Evolutionary conservation across 2,888 invertebrate species (phyloP), one percentile per base, ranked within the genome.

Genomic region (Helobdella robusta): DNA sequence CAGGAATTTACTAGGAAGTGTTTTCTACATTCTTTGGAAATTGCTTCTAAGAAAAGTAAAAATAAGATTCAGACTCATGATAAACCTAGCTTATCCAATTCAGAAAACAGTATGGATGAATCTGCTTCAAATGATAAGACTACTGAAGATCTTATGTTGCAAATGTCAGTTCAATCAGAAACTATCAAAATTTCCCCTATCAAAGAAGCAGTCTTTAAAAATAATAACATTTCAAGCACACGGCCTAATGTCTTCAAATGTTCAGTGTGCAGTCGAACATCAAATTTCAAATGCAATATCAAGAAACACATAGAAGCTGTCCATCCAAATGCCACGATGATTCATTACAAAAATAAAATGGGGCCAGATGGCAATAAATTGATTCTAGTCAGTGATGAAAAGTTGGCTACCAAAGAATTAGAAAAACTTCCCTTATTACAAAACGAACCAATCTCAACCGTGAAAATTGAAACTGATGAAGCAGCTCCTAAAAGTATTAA

Each of bases 251-350:
- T 93, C 0, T 94, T 92, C 78, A 90, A 91, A 80, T 94, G 94
- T 81, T 92, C 93, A 1, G 83, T 89, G 18, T 94, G 94, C 81
- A 87, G 89, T 65, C 91, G 92, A 77, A 86, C 91, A 72, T 93
- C 92, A 40, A 94, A 94, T 78, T 94, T 94, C 93, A 86, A 92
- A 71, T 94, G 94, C 93, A 94, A 94, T 81, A 89, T 94, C 66
- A 92, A 91, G 59, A 95, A 94, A 80, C 94, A 94, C 79, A 92
- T 94, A 70, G 68, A 74, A 44, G 70, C 72, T 18, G 72, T 73
- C 54, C 78, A 78, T 69, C 72, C 73, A 20, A 71, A 30, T 15
- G 68, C 68, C 2, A 59, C 23, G n/a, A n/a, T n/a, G n/a, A n/a
- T n/a, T n/a, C n/a, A n/a, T n/a, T n/a, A n/a, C n/a, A n/a, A n/a